These are phyloP conservation scores for Eristalis intricaria DNA, from an alignment of 2,888 invertebrate genomes.

Conservation along the genomic window DNA sequence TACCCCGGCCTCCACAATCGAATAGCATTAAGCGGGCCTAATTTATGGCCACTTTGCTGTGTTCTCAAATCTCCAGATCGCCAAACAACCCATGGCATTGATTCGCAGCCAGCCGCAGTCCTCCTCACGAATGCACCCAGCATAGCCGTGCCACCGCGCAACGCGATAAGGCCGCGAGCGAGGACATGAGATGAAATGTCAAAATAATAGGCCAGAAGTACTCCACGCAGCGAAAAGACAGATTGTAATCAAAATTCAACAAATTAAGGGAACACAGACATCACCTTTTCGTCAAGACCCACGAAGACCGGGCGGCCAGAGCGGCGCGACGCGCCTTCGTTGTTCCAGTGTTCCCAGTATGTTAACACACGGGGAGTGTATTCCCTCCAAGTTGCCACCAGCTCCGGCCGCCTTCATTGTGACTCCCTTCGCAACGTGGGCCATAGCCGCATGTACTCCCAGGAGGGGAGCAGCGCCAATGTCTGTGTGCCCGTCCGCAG, in stretches of 20 bases:
- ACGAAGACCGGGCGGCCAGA: constrained; percentile 1
- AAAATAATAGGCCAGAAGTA: constrained; percentile 72
- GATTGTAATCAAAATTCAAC: constrained; percentile 76
- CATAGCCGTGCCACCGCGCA: not conserved
- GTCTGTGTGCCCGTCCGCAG: constrained; percentile 46
- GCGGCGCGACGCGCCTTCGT: not conserved
- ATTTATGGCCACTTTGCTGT: constrained; percentile 8
- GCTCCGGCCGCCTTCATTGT: constrained; percentile 45
- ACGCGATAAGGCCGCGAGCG: constrained; percentile 56
- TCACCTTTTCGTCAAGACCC: constrained; percentile 73
- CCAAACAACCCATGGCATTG: not conserved
- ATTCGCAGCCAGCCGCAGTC: not conserved
- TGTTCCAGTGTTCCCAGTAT: constrained; percentile 53
- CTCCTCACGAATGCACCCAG: not conserved
- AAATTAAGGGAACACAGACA: constrained; percentile 76
- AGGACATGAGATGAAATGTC: constrained; percentile 70
- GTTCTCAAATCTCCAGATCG: not conserved
- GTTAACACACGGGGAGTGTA: constrained; percentile 60
- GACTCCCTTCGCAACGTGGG: constrained; percentile 48
- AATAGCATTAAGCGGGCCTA: not conserved
- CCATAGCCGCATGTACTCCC: constrained; percentile 56
- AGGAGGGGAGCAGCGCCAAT: constrained; percentile 42
- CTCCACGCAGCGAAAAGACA: constrained; percentile 73
- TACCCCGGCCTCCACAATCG: constrained; percentile 8
- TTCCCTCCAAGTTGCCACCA: constrained; percentile 45